Percentiles rank a stretch among this genome's conserved stretches.
Conservation (phyloP, 2,888 invertebrate genomes). For the Drosophila atroscutellata region DNA sequence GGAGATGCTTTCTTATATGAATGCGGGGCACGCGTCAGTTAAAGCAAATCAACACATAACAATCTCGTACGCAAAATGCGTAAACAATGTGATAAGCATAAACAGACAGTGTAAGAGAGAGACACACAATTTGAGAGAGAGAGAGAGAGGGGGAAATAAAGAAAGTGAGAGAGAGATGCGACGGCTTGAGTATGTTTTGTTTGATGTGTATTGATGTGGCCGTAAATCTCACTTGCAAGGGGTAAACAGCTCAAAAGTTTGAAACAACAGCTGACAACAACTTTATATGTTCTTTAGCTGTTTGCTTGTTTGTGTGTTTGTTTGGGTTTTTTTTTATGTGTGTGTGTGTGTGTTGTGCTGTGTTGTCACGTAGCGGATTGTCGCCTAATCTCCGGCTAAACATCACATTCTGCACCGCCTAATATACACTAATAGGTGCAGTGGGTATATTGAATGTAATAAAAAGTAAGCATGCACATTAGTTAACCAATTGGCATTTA, state of each 20-base stretch:
- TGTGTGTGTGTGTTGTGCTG: slow-evolving; percentile 14
- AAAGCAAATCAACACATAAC: slow-evolving; percentile 79
- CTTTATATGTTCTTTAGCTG: slow-evolving; percentile 32
- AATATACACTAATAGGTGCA: slow-evolving; percentile 32
- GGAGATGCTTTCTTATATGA: slow-evolving; percentile 60
- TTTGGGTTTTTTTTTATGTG: background rate
- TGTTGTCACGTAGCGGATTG: slow-evolving; percentile 56
- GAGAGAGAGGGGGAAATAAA: background rate
- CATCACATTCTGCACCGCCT: slow-evolving; percentile 55
- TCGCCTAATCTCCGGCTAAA: slow-evolving; percentile 68
- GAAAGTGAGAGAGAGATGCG: background rate
- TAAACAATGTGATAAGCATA: slow-evolving; percentile 79
- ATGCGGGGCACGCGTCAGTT: slow-evolving; percentile 80
- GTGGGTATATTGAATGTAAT: slow-evolving; percentile 13
- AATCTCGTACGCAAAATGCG: slow-evolving; percentile 82
- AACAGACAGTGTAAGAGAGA: slow-evolving; percentile 6
- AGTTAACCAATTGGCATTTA: background rate
- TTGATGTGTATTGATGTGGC: slow-evolving; percentile 76
- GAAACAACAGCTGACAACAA: slow-evolving; percentile 36
- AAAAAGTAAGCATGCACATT: background rate
- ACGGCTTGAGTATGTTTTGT: slow-evolving; percentile 24
- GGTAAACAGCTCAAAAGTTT: slow-evolving; percentile 50
- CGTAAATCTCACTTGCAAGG: slow-evolving; percentile 66
- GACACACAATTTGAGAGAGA: background rate
- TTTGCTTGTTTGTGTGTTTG: slow-evolving; percentile 9